phyloP scores from a whole-genome alignment of 2,113 vertebrate genomes.

The Burhinus oedicnemus region DNA sequence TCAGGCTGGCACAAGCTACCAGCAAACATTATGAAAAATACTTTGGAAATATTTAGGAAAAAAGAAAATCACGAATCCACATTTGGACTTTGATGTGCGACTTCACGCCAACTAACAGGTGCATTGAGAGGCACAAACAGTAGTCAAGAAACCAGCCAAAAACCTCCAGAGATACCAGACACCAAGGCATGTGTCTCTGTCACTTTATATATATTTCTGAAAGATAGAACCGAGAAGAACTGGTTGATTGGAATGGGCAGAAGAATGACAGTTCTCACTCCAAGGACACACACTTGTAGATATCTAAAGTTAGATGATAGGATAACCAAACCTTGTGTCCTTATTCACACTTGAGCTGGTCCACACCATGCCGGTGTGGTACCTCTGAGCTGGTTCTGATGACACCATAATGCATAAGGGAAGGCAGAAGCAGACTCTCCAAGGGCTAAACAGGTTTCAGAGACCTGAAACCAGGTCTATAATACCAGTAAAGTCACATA shows the following conservation, averaged over 20 bases:
- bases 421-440: background rate
- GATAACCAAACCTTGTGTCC: background rate
- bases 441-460: background rate
- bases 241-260: background rate
- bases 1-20: background rate
- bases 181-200: background rate
- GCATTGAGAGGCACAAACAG: background rate
- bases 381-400: background rate
- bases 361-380: background rate
- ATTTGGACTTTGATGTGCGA: background rate
- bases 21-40: background rate
- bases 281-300: background rate
- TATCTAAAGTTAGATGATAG: background rate
- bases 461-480: background rate
- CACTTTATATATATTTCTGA: background rate
- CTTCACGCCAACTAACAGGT: background rate
- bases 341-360: background rate
- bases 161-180: background rate
- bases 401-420: rapidly evolving
- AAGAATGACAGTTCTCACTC: background rate
- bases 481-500: background rate
- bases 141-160: background rate
- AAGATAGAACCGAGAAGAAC: background rate
- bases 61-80: background rate
- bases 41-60: background rate